Base-by-base conservation (phyloP, 1,140 invertebrate genomes). In the Megalopta genalis region DNA sequence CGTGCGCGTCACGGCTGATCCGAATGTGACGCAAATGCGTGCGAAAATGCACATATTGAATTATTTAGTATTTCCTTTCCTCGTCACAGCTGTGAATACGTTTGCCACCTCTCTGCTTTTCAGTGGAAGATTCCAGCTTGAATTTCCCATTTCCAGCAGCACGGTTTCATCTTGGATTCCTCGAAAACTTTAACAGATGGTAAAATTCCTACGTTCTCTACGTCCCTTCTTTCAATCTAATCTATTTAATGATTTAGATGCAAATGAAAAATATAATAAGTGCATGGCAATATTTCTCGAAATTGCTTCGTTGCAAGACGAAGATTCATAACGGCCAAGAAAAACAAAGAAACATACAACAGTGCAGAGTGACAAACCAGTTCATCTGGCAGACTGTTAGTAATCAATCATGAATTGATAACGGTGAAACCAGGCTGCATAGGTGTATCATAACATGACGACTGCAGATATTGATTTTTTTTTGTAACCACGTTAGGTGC, bases 401-500 rank as follows among this genome's bases (percentile, higher is more conserved):
- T 27, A 32, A 79, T 85, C 84, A 76, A 85, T 79, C 49, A 79
- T 8, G 67, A 77, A 82, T 82, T 78, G 14, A 59, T 67, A 77
- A 52, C 16, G n/a, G 57, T 60, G 6, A 85, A 84, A 70, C 54
- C 78, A 52, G 67, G 37, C 78, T 63, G 67, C 42, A 59, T 52
- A 32, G 14, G 12, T 18, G 18, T 27, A 49, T 32, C 12, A 37
- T 76, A 23, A 65, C 42, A 37, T 76, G 27, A 65, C 42, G 59
- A 82, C 32, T 16, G 42, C 27, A 72, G 78, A 82, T 77, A 81
- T 84, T 81, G 78, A 77, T 59, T 73, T 81, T 84, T 83, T 84
- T 83, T 77, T 60, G 46, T 25, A 10, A n/a, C n/a, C 21, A 21
- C 23, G 18, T 5, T 32, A 66, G 23, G 12, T n/a, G 14, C 49